Conservation (phyloP, 2,113 vertebrate genomes). For the Entosphenus tridentatus region DNA sequence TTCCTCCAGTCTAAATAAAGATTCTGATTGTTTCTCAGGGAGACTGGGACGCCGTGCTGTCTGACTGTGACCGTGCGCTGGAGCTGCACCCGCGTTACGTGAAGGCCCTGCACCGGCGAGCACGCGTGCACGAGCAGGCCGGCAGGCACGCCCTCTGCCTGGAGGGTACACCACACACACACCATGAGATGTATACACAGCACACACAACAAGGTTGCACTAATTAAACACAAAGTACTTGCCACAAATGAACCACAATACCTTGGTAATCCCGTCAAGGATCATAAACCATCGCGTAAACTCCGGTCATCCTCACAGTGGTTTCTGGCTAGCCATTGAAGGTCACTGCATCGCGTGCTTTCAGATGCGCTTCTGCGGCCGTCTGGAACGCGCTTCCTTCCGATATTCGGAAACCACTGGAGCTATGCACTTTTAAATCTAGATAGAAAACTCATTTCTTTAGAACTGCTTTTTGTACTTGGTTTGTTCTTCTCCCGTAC, state of each 20-base stretch:
- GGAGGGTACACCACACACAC: background rate
- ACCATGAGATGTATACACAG: background rate
- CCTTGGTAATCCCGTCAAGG: background rate
- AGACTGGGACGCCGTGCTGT: constrained; percentile 1
- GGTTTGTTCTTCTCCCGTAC: no score
- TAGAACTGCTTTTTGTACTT: no score
- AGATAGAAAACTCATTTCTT: no score
- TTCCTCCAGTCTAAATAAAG: background rate
- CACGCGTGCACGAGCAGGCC: background rate
- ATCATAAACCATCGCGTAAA: background rate
- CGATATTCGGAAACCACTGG: no score
- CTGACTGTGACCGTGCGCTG: constrained; percentile 3
- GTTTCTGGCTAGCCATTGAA: background rate
- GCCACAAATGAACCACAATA: background rate
- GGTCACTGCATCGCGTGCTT: background rate
- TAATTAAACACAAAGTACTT: background rate
- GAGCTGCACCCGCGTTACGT: background rate
- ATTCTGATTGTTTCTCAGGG: constrained; percentile 1
- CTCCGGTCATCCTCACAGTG: background rate
- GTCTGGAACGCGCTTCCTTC: no score
- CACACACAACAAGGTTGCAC: background rate
- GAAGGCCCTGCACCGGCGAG: constrained; percentile 2
- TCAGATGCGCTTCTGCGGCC: no score
- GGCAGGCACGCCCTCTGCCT: background rate
- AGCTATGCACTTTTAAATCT: no score